These are phyloP conservation scores for Orchesella flavescens DNA, from an alignment of 2,888 invertebrate genomes.

Conservation along the genomic window DNA sequence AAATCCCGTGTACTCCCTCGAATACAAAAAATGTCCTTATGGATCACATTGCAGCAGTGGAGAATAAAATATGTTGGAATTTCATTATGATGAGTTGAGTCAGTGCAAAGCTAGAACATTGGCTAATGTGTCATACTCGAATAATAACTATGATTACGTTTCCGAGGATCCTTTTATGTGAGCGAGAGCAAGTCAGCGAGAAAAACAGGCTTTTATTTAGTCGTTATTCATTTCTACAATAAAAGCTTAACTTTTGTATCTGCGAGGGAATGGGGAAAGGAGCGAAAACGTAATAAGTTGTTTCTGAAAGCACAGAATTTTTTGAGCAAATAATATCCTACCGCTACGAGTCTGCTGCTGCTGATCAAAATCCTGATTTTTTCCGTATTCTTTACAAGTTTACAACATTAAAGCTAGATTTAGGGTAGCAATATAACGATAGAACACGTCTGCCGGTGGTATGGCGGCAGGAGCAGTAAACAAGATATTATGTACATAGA, in stretches of 20 bases:
- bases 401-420: too few relatives aligned
- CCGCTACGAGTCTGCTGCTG: background rate
- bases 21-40: constrained; percentile 3
- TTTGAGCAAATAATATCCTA: too few relatives aligned
- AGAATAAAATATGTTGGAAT: too few relatives aligned
- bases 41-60: too few relatives aligned
- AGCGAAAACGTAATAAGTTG: background rate
- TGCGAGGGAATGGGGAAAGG: constrained; percentile 7
- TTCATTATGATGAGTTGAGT: too few relatives aligned
- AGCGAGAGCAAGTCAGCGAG: background rate
- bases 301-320: too few relatives aligned
- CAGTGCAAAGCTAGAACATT: too few relatives aligned
- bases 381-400: background rate
- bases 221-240: background rate
- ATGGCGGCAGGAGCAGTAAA: background rate
- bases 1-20: constrained; percentile 28
- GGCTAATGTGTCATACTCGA: constrained; percentile 23
- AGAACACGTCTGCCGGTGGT: too few relatives aligned
- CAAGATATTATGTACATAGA: background rate
- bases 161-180: background rate
- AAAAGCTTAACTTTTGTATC: too few relatives aligned
- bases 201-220: constrained; percentile 11
- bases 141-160: background rate
- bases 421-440: too few relatives aligned
- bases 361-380: constrained; percentile 18